Percentiles rank a stretch among this genome's conserved stretches.
These are phyloP conservation scores for Lycaena phlaeas DNA, from an alignment of 2,888 invertebrate genomes.

Conservation along the genomic window DNA sequence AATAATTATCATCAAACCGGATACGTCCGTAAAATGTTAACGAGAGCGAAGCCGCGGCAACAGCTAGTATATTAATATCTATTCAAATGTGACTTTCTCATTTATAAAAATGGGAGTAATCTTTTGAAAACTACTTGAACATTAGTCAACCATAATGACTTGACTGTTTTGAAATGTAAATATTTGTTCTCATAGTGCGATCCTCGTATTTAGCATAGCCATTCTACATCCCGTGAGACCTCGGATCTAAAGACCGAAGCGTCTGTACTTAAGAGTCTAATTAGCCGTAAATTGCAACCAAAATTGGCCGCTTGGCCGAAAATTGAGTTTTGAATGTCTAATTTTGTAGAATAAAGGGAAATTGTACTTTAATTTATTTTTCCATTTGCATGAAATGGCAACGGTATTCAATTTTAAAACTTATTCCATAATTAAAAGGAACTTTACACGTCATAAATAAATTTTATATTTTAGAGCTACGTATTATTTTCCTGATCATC, in stretches of 20 bases:
- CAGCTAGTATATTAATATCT: too few species aligned
- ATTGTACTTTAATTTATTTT: conserved; percentile 43
- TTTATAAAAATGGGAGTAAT: too few species aligned
- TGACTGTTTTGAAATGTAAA: neutral
- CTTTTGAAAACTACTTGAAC: too few species aligned
- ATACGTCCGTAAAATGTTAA: too few species aligned
- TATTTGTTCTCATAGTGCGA: neutral
- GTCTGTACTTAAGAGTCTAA: conserved; percentile 62
- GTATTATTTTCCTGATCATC: too few species aligned
- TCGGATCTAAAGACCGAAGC: conserved; percentile 17
- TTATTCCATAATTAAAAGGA: too few species aligned
- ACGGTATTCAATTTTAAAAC: conserved; percentile 3
- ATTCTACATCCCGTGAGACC: conserved; percentile 7
- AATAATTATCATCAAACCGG: too few species aligned
- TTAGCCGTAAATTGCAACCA: conserved; percentile 64
- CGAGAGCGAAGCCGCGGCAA: too few species aligned
- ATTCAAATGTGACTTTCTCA: too few species aligned
- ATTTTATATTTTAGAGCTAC: too few species aligned
- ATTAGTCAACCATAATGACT: neutral
- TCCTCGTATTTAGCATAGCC: conserved; percentile 6
- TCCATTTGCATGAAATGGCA: conserved; percentile 1
- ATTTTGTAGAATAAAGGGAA: conserved; percentile 55
- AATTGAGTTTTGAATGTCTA: conserved; percentile 63
- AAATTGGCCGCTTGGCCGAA: conserved; percentile 56
- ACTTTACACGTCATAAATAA: too few species aligned